Conservation (phyloP, 2,797 vertebrate genomes). For the Aldrovandia affinis region DNA sequence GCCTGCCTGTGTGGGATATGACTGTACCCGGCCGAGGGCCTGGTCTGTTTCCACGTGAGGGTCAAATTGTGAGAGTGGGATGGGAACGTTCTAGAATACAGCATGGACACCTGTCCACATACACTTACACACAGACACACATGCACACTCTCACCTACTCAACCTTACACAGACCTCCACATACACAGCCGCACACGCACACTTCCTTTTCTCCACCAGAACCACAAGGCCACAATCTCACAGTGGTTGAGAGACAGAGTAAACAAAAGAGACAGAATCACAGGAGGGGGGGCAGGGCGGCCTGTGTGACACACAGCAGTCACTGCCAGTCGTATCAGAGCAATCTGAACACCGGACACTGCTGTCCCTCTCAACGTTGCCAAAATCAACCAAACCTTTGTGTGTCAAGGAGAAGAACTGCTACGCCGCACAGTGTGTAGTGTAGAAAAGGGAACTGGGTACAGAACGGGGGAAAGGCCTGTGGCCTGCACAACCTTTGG, state of each 20-base stretch:
- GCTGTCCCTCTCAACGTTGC: too few species aligned
- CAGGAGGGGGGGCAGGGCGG: background rate
- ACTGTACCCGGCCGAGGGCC: too few species aligned
- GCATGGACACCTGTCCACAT: background rate
- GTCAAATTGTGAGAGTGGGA: background rate
- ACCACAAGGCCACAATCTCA: background rate
- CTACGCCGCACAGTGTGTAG: background rate
- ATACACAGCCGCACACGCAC: background rate
- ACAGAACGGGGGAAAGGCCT: background rate
- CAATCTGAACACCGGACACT: background rate
- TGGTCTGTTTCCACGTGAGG: background rate
- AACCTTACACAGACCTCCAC: background rate
- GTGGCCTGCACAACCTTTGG: conserved; percentile 79
- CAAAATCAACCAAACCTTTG: background rate
- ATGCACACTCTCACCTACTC: background rate
- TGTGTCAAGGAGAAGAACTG: background rate
- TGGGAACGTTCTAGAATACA: too few species aligned
- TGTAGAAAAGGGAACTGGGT: background rate
- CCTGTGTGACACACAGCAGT: background rate
- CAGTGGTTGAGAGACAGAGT: background rate
- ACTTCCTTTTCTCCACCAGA: background rate
- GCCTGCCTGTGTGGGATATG: background rate
- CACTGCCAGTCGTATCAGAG: background rate
- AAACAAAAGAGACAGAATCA: background rate
- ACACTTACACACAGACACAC: background rate